These are phyloP conservation scores for Gasterosteus nipponicus DNA, from an alignment of 2,113 vertebrate genomes.

Conservation along the genomic window DNA sequence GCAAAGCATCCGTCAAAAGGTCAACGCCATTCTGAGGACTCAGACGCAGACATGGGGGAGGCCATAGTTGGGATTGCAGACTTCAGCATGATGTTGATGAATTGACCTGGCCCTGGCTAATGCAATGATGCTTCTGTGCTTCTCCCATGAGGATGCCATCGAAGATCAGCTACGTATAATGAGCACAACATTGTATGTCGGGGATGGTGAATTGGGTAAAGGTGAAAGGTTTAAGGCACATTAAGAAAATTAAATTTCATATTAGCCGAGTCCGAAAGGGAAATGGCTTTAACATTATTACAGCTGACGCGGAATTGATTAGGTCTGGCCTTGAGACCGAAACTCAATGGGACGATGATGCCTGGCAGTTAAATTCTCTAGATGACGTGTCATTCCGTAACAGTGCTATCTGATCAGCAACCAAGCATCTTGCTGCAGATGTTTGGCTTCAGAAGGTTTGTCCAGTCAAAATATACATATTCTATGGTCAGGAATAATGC, in stretches of 20 bases:
- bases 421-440: too few relatives aligned
- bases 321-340: neutral
- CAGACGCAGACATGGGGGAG: neutral
- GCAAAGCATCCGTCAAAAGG: neutral
- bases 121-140: constrained; percentile 49
- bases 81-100: constrained; percentile 8
- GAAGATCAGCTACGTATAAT: constrained; percentile 42
- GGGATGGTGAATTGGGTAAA: neutral
- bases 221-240: constrained; percentile 29
- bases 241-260: constrained; percentile 30
- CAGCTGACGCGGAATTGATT: neutral
- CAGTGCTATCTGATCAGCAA: neutral
- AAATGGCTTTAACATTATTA: constrained; percentile 5
- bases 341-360: neutral
- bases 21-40: constrained; percentile 1
- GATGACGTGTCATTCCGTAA: neutral
- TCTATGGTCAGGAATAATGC: neutral
- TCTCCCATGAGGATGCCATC: constrained; percentile 26
- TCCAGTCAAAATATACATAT: neutral
- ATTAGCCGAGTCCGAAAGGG: constrained; percentile 2
- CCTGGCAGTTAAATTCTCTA: neutral
- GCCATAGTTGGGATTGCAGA: constrained; percentile 30
- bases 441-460: neutral
- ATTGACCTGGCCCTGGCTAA: constrained; percentile 24
- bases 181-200: constrained; percentile 42